phyloP scores from a whole-genome alignment of 2,888 invertebrate species.

The Parnassius mnemosyne region DNA sequence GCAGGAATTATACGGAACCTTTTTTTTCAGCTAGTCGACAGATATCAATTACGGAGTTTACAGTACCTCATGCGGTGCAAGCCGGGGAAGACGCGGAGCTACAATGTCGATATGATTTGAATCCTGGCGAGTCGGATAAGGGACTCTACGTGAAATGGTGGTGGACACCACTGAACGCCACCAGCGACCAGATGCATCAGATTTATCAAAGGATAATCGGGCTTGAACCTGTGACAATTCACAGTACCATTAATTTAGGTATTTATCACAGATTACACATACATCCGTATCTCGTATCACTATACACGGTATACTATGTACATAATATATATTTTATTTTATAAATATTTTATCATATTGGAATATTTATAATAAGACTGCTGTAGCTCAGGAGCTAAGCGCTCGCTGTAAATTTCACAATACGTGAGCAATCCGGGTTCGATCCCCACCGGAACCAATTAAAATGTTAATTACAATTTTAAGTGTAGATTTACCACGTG shows the following conservation, averaged over 20 bases:
- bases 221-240: slow-evolving; percentile 35
- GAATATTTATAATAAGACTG: too few relatives aligned
- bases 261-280: slow-evolving; percentile 1
- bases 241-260: slow-evolving; percentile 45
- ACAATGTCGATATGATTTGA: slow-evolving; percentile 47
- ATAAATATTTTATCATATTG: too few relatives aligned
- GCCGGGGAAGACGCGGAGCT: slow-evolving; percentile 50
- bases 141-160: slow-evolving; percentile 63
- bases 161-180: slow-evolving; percentile 47
- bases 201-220: slow-evolving; percentile 57
- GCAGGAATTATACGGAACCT: neutral
- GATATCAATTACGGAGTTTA: slow-evolving; percentile 57
- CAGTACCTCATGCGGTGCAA: slow-evolving; percentile 51
- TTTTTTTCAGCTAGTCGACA: slow-evolving; percentile 55
- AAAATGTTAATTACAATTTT: too few relatives aligned
- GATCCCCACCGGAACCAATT: too few relatives aligned
- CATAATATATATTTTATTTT: too few relatives aligned
- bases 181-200: slow-evolving; percentile 40
- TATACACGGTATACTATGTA: too few relatives aligned
- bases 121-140: slow-evolving; percentile 37
- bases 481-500: too few relatives aligned
- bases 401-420: too few relatives aligned
- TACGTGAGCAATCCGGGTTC: too few relatives aligned
- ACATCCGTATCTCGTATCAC: too few relatives aligned
- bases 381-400: too few relatives aligned